Conservation (phyloP, 1,140 invertebrate species). For the Tetramorium parvispinum region DNA sequence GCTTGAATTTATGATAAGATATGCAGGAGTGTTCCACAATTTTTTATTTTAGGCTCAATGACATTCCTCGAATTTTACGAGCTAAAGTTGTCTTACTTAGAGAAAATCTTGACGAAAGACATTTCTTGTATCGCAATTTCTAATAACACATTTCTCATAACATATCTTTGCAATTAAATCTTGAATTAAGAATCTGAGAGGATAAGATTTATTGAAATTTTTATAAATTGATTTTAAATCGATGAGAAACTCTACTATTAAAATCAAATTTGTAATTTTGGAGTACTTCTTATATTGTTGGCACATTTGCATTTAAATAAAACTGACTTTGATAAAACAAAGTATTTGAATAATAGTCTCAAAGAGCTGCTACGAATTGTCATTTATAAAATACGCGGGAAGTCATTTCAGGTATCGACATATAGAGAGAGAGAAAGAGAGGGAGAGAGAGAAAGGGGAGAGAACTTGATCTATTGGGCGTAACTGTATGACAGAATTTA, state of each 20-base stretch:
- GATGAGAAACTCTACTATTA: neutral
- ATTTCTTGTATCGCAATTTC: neutral
- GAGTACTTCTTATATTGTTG: neutral
- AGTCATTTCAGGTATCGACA: constrained; percentile 22
- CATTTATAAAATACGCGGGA: constrained; percentile 4
- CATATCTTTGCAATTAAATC: neutral
- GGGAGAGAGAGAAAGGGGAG: constrained; percentile 6
- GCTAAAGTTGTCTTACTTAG: neutral
- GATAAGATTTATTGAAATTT: neutral
- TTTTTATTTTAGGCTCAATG: neutral
- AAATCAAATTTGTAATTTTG: neutral
- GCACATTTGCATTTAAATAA: constrained; percentile 16
- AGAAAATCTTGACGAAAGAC: neutral
- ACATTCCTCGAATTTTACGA: neutral
- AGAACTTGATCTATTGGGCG: constrained; percentile 4
- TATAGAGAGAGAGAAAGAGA: neutral
- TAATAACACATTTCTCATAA: neutral
- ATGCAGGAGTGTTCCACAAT: neutral
- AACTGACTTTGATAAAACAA: constrained; percentile 1
- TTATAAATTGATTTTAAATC: neutral
- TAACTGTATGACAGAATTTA: constrained; percentile 23
- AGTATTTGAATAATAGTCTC: constrained; percentile 10
- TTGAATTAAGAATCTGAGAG: neutral
- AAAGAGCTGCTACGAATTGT: constrained; percentile 7
- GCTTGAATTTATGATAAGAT: neutral